These are phyloP conservation scores for Leucoptera coffeella DNA, from an alignment of 2,888 invertebrate genomes.

Conservation along the genomic window DNA sequence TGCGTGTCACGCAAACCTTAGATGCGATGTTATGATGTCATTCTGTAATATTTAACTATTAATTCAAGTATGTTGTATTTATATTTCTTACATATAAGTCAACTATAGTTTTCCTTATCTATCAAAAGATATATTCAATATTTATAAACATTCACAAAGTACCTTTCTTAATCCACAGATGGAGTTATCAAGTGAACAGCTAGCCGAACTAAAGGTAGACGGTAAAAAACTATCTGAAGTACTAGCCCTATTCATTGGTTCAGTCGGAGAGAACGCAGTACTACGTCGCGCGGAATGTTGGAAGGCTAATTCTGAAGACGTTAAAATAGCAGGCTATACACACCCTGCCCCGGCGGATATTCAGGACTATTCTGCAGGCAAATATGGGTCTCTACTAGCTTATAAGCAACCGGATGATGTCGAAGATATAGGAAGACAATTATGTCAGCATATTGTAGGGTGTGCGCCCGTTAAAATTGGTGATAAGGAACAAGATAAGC, in stretches of 20 bases:
- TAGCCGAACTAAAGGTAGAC: constrained; percentile 55
- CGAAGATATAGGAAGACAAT: constrained; percentile 58
- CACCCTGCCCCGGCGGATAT: constrained; percentile 63
- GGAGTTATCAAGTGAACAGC: constrained; percentile 59
- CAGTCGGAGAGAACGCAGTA: constrained; percentile 85
- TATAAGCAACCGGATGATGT: constrained; percentile 43
- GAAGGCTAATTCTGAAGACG: constrained; percentile 45
- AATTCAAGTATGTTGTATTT: too few species aligned
- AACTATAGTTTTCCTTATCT: too few species aligned
- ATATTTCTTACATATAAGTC: too few species aligned
- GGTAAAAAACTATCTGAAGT: constrained; percentile 74
- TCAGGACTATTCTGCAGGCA: constrained; percentile 60
- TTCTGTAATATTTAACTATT: too few species aligned
- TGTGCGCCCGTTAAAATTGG: constrained; percentile 78
- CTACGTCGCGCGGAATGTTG: constrained; percentile 73
- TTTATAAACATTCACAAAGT: background rate
- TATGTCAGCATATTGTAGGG: constrained; percentile 92
- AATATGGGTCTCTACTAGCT: constrained; percentile 80
- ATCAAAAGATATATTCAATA: constrained; percentile 11
- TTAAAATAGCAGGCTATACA: constrained; percentile 63
- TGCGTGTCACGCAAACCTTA: too few species aligned
- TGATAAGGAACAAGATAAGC: constrained; percentile 54
- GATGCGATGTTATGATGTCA: too few species aligned
- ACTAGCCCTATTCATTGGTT: constrained; percentile 79
- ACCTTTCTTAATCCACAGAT: constrained; percentile 25